phyloP scores from a whole-genome alignment of 2,888 invertebrate species.

The Brachyptera putata region DNA sequence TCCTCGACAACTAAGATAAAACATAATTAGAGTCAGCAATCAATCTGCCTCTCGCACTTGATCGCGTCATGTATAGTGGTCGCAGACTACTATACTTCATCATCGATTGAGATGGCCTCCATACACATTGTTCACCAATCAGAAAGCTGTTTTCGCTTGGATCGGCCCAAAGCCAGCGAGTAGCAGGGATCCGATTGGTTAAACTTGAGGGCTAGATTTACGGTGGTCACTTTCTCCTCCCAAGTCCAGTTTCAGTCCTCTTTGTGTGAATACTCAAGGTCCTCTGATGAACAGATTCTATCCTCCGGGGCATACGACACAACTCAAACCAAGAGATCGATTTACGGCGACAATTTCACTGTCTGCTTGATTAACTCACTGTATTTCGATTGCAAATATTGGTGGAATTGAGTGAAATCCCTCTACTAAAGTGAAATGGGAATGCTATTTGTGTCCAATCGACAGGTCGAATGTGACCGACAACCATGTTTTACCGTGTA shows the following conservation, averaged over 20 bases:
- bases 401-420: too few relatives aligned
- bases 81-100: neutral
- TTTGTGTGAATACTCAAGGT: neutral
- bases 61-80: too few relatives aligned
- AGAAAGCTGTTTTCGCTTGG: slow-evolving; percentile 6
- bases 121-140: slow-evolving; percentile 8
- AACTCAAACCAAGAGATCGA: too few relatives aligned
- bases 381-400: too few relatives aligned
- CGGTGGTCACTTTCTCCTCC: slow-evolving; percentile 29
- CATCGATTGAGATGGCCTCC: slow-evolving; percentile 15
- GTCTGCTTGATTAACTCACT: too few relatives aligned
- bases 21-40: slow-evolving; percentile 11
- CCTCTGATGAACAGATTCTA: neutral
- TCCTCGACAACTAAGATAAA: slow-evolving; percentile 10
- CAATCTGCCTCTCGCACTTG: slow-evolving; percentile 6
- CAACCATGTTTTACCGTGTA: too few relatives aligned
- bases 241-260: neutral
- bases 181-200: slow-evolving; percentile 19
- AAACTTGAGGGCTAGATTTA: slow-evolving; percentile 21
- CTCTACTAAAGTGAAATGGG: too few relatives aligned
- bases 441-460: too few relatives aligned
- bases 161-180: slow-evolving; percentile 7
- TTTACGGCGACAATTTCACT: too few relatives aligned
- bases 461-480: too few relatives aligned
- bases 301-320: too few relatives aligned